These are phyloP conservation scores for Arctocebus calabarensis DNA, from an alignment of 2,797 vertebrate species.

Conservation along the genomic window DNA sequence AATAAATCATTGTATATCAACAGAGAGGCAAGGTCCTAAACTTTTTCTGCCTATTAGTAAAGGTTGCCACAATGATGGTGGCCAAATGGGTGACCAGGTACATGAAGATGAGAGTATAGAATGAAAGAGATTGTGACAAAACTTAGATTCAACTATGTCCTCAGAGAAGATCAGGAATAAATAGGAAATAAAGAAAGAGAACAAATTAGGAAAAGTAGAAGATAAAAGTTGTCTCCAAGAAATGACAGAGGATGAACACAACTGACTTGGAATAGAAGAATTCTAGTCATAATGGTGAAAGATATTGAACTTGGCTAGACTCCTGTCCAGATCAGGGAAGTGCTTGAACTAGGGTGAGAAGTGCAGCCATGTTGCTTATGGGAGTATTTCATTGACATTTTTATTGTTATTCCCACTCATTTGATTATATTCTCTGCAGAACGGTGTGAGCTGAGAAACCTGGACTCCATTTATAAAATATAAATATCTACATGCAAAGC, in stretches of 20 bases:
- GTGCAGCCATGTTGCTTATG: not conserved
- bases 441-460: conserved; percentile 58
- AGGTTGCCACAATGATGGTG: accelerated
- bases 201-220: not conserved
- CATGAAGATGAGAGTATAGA: not conserved
- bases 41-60: not conserved
- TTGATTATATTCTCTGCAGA: conserved; percentile 9
- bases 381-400: not conserved
- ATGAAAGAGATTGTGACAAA: not conserved
- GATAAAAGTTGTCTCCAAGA: not conserved
- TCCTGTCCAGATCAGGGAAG: not conserved
- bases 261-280: not conserved
- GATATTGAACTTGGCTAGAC: not conserved
- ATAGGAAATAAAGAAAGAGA: not conserved
- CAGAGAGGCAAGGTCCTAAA: not conserved
- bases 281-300: not conserved
- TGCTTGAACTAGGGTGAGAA: not conserved
- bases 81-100: not conserved
- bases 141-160: not conserved
- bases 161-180: not conserved
- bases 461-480: conserved; percentile 64
- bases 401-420: not conserved
- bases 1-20: not conserved
- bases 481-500: conserved; percentile 70
- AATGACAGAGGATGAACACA: not conserved